Conservation (phyloP, 1,140 invertebrate genomes). For the Leucophenga varia region DNA sequence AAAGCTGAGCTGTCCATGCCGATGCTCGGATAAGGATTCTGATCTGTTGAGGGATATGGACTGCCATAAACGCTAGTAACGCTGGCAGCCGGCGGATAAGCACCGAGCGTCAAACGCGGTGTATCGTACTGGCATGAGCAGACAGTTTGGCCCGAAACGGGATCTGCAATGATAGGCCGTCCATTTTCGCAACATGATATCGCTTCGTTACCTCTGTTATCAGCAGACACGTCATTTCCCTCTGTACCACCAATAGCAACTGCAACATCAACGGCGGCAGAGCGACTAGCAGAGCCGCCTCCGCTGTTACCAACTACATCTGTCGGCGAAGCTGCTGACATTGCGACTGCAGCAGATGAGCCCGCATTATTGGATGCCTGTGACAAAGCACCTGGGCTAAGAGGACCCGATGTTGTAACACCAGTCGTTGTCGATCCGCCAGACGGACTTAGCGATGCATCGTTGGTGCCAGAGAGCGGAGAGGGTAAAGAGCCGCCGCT, state of each 20-base stretch:
- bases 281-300: slow-evolving; percentile 41
- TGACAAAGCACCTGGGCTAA: slow-evolving; percentile 72
- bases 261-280: slow-evolving; percentile 8
- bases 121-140: slow-evolving; percentile 95
- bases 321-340: slow-evolving; percentile 14
- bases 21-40: slow-evolving; percentile 89
- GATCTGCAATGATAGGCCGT: slow-evolving; percentile 91
- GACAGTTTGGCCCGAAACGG: slow-evolving; percentile 89
- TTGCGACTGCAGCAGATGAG: slow-evolving; percentile 6
- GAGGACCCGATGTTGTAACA: slow-evolving; percentile 60
- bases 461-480: slow-evolving; percentile 62
- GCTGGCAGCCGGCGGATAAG: slow-evolving; percentile 66
- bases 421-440: slow-evolving; percentile 62
- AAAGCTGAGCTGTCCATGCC: slow-evolving; percentile 91
- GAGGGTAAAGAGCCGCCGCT: slow-evolving; percentile 37
- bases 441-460: slow-evolving; percentile 63
- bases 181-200: slow-evolving; percentile 88
- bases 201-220: slow-evolving; percentile 56
- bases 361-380: slow-evolving; percentile 60
- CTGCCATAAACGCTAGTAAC: slow-evolving; percentile 73
- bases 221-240: not conserved
- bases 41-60: slow-evolving; percentile 83
- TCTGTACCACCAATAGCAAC: slow-evolving; percentile 15
- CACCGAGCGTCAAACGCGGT: slow-evolving; percentile 69
- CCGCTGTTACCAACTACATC: slow-evolving; percentile 57